Conservation (phyloP, 2,113 vertebrate genomes). For the Sorex araneus region DNA sequence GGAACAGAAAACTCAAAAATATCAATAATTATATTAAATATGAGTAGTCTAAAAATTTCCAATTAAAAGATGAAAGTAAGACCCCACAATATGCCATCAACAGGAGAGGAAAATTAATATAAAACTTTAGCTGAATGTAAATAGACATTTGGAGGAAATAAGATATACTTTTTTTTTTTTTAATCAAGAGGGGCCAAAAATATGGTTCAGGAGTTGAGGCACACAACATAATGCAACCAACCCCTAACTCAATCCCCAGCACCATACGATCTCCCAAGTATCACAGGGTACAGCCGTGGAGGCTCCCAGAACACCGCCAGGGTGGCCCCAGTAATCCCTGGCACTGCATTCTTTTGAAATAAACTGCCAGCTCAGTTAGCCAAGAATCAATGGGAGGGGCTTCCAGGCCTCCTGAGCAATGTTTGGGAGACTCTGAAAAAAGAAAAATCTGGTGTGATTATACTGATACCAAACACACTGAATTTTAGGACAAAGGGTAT, state of each 20-base stretch:
- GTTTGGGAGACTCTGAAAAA: not conserved
- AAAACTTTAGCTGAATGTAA: conserved; percentile 33
- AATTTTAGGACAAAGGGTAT: conserved; percentile 45
- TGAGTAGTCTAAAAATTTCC: not conserved
- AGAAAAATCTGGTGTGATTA: not conserved
- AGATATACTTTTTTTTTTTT: not conserved
- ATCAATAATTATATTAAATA: conserved; percentile 42
- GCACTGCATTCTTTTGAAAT: too few species aligned
- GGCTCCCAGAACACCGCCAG: too few species aligned
- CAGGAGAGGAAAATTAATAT: conserved; percentile 19
- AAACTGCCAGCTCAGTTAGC: too few species aligned
- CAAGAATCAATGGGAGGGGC: too few species aligned
- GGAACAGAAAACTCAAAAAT: not conserved
- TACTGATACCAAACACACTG: not conserved
- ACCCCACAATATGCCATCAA: not conserved
- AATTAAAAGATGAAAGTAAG: conserved; percentile 1
- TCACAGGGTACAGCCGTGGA: too few species aligned
- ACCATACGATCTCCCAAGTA: too few species aligned
- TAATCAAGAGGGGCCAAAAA: too few species aligned
- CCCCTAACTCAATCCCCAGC: too few species aligned
- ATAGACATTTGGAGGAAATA: conserved; percentile 5
- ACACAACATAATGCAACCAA: too few species aligned
- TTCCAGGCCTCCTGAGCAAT: too few species aligned
- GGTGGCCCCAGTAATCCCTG: too few species aligned
- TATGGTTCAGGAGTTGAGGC: too few species aligned